Evolutionary conservation across 2,797 vertebrate genomes (phyloP), one percentile per base, ranked within the genome.

Genomic region (Lophotriccus pileatus): DNA sequence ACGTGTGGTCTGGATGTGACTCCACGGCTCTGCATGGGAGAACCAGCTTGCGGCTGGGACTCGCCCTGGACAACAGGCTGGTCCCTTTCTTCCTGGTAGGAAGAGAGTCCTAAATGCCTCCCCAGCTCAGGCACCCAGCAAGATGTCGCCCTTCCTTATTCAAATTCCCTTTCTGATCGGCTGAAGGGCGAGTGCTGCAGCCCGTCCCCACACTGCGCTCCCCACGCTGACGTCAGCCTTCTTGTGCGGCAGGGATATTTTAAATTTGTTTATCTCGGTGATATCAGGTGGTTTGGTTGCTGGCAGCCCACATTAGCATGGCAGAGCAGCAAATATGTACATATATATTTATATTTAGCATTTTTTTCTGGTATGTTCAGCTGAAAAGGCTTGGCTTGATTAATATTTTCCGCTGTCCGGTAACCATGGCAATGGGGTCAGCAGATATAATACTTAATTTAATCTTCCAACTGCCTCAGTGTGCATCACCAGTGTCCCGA

Each of bases 391-490:
- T 98, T 98, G 98, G 98, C 98, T 99, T 99, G 98, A 99, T 99
- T 99, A 99, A 99, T 99, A 99, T 99, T 99, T 99, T 99, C 98
- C 97, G 97, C 98, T 99, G 98, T 99, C 98, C 98, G 97, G 99
- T 99, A 99, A 99, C 99, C 99, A 99, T 99, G 99, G 99, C 98
- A 99, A 99, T 99, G 98, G 99, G 99, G 99, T 99, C 99, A 99
- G 98, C 98, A 99, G 98, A 99, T 99, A 99, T 99, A 99, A 99
- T 99, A 99, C 99, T 99, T 99, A 99, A 99, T 99, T 99, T 99
- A 99, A 99, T 99, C 99, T 99, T 99, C 98, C 98, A 98, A 97
- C 98, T 98, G 99, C 98, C 98, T 99, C 99, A 98, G 98, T 99
- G 98, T 98, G 98, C 98, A 98, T 98, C 98, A 98, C 98, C 98